phyloP scores from a whole-genome alignment of 2,113 vertebrate species.

The Chaenocephalus aceratus region DNA sequence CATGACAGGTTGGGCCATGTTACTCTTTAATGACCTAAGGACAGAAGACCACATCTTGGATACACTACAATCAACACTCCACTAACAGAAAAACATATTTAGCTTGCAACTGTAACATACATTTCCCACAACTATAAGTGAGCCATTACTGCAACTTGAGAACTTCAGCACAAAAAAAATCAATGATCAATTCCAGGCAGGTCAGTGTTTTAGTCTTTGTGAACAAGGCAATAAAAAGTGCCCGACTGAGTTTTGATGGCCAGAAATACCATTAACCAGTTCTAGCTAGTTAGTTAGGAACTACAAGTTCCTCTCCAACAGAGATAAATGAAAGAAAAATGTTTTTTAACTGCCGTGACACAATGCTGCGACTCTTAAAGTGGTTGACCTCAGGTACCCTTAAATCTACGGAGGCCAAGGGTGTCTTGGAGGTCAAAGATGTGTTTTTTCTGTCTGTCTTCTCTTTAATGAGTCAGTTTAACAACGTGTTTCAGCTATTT shows the following conservation, averaged over 20 bases:
- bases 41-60: constrained; percentile 26
- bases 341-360: constrained; percentile 38
- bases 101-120: not conserved
- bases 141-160: constrained; percentile 42
- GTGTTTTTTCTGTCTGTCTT: constrained; percentile 39
- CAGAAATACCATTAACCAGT: constrained; percentile 53
- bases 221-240: constrained; percentile 55
- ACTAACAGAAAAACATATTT: not conserved
- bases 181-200: constrained; percentile 34
- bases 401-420: constrained; percentile 26
- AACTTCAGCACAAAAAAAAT: constrained; percentile 28
- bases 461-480: constrained; percentile 33
- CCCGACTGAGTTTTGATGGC: constrained; percentile 36
- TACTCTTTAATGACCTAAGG: constrained; percentile 49
- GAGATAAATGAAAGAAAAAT: constrained; percentile 26
- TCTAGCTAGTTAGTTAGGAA: constrained; percentile 45
- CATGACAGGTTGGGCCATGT: constrained; percentile 33
- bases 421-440: constrained; percentile 52
- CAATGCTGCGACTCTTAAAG: constrained; percentile 50
- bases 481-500: constrained; percentile 3
- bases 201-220: constrained; percentile 42
- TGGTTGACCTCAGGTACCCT: constrained; percentile 54
- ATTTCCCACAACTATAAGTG: constrained; percentile 23
- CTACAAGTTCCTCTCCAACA: constrained; percentile 37
- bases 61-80: not conserved